phyloP scores from a whole-genome alignment of 2,113 vertebrate genomes.

The Etheostoma spectabile region DNA sequence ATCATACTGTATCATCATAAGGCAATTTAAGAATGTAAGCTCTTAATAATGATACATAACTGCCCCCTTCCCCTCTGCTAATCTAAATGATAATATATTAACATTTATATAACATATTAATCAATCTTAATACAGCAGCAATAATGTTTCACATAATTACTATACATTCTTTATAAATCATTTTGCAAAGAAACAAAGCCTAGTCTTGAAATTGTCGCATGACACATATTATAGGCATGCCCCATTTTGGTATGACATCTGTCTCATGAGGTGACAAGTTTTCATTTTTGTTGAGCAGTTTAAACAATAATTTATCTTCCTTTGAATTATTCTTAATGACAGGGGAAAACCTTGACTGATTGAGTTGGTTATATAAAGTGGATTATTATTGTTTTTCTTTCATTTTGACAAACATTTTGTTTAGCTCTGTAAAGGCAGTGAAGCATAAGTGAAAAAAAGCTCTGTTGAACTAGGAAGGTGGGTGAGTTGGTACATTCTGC shows the following conservation, averaged over 20 bases:
- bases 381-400: constrained; percentile 29
- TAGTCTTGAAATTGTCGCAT: constrained; percentile 10
- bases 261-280: constrained; percentile 37
- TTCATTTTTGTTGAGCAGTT: constrained; percentile 18
- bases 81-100: constrained; percentile 27
- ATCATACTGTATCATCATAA: constrained; percentile 5
- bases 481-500: constrained; percentile 12
- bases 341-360: neutral
- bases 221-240: constrained; percentile 1
- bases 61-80: neutral
- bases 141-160: neutral
- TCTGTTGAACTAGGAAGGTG: neutral
- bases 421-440: neutral
- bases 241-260: constrained; percentile 4
- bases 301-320: constrained; percentile 23
- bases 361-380: constrained; percentile 15
- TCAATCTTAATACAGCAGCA: constrained; percentile 7
- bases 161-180: neutral
- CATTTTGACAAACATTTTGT: constrained; percentile 20
- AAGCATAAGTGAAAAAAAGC: neutral
- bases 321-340: constrained; percentile 1
- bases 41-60: constrained; percentile 19
- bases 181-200: constrained; percentile 15
- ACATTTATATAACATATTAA: neutral
- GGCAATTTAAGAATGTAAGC: constrained; percentile 14